These are phyloP conservation scores for Eledona agricola DNA, from an alignment of 2,888 invertebrate species.

Conservation along the genomic window DNA sequence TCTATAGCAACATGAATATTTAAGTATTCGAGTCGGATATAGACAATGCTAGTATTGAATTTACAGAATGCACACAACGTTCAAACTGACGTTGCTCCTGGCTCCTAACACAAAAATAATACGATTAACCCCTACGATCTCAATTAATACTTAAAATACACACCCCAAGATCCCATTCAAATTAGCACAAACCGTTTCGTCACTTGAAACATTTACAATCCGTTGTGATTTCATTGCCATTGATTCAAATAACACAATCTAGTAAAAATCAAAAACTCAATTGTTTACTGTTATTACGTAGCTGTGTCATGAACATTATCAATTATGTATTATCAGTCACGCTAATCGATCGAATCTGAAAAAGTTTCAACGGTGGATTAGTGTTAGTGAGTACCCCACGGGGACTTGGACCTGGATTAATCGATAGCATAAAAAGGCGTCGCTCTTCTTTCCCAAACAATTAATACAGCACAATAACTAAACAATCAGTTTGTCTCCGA, in stretches of 20 bases:
- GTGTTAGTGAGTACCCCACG: too few species aligned
- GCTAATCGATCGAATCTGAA: constrained; percentile 48
- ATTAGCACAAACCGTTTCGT: too few species aligned
- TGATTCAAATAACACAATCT: constrained; percentile 8
- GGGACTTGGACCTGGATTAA: too few species aligned
- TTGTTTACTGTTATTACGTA: constrained; percentile 47
- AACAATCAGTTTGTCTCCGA: too few species aligned
- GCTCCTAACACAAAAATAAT: constrained; percentile 46
- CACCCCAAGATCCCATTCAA: constrained; percentile 14
- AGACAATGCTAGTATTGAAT: constrained; percentile 61
- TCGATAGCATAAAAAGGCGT: too few species aligned
- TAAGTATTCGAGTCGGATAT: constrained; percentile 59
- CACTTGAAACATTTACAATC: too few species aligned
- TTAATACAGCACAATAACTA: too few species aligned
- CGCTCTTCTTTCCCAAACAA: too few species aligned
- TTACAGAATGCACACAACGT: constrained; percentile 53
- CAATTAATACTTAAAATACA: constrained; percentile 34
- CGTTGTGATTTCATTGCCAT: too few species aligned
- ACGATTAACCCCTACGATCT: constrained; percentile 43
- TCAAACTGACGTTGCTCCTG: constrained; percentile 38
- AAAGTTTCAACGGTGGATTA: constrained; percentile 43
- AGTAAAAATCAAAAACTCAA: constrained; percentile 47
- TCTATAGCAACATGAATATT: constrained; percentile 63
- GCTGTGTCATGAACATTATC: constrained; percentile 48
- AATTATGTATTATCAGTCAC: constrained; percentile 54